These are phyloP conservation scores for Pristionchus mayeri DNA, from an alignment of 2,888 invertebrate species.

Conservation along the genomic window DNA sequence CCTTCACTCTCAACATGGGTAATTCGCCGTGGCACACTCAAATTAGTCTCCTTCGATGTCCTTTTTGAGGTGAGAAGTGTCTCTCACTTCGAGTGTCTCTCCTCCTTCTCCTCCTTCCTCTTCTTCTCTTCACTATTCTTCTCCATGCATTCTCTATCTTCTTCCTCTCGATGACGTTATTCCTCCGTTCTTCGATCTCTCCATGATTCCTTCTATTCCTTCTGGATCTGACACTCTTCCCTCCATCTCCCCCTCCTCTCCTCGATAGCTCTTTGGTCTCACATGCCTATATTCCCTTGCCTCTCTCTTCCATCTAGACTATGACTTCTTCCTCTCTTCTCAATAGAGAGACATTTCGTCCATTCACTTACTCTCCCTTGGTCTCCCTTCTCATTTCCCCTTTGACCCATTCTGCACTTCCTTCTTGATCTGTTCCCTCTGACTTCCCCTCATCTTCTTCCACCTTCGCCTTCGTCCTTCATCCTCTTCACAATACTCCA, in stretches of 20 bases:
- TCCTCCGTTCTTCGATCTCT: not conserved
- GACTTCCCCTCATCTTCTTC: not conserved
- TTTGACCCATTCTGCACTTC: not conserved
- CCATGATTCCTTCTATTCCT: not conserved
- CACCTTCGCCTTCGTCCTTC: no score
- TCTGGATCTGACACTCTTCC: slow-evolving; percentile 14
- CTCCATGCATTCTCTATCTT: not conserved
- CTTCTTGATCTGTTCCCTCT: not conserved
- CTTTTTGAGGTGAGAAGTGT: not conserved
- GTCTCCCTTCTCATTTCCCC: slow-evolving; percentile 24
- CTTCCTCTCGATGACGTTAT: slow-evolving; percentile 2
- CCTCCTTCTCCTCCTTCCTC: not conserved
- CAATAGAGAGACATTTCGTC: slow-evolving; percentile 24
- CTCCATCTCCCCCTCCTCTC: not conserved
- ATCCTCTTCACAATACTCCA: not conserved
- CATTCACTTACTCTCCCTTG: slow-evolving; percentile 26
- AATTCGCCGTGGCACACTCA: not conserved
- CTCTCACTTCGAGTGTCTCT: not conserved
- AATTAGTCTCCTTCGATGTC: slow-evolving; percentile 23
- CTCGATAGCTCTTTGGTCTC: not conserved
- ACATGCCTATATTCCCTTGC: not conserved
- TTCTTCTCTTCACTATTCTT: not conserved
- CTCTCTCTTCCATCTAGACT: not conserved
- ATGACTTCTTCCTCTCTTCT: slow-evolving; percentile 21
- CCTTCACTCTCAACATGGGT: not conserved